Evolutionary conservation across 2,113 vertebrate genomes (phyloP).

Genomic region (Hydrochoerus hydrochaeris): DNA sequence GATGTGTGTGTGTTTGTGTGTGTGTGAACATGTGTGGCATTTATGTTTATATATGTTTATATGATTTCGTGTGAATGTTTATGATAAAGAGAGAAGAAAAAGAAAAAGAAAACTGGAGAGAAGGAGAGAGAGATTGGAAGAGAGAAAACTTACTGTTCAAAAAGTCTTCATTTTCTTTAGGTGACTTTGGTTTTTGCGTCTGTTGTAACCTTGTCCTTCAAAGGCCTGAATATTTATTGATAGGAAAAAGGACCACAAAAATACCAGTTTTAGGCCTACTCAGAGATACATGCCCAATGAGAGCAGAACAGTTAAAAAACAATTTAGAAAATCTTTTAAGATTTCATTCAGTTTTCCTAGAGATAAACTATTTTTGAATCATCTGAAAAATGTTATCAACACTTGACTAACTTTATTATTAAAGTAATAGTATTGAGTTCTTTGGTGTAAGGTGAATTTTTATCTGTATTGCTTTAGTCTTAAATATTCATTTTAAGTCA

Average conservation of each 20-base stretch:
- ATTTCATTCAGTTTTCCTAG: no score
- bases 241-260: no score
- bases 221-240: no score
- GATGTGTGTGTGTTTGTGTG: background rate
- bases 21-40: background rate
- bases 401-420: background rate
- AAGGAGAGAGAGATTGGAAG: background rate
- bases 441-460: background rate
- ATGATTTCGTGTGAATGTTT: background rate
- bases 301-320: no score
- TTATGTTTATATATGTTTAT: background rate
- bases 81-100: background rate
- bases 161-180: background rate
- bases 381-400: background rate
- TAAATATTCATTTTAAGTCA: background rate
- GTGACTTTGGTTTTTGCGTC: no score
- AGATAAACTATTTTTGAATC: no score
- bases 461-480: background rate
- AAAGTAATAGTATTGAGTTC: background rate
- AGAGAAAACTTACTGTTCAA: background rate
- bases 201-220: no score
- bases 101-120: no score
- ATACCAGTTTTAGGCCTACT: no score
- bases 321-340: no score
- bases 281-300: no score